These are phyloP conservation scores for Enchytraeus crypticus DNA, from an alignment of 2,888 invertebrate species.

Conservation along the genomic window DNA sequence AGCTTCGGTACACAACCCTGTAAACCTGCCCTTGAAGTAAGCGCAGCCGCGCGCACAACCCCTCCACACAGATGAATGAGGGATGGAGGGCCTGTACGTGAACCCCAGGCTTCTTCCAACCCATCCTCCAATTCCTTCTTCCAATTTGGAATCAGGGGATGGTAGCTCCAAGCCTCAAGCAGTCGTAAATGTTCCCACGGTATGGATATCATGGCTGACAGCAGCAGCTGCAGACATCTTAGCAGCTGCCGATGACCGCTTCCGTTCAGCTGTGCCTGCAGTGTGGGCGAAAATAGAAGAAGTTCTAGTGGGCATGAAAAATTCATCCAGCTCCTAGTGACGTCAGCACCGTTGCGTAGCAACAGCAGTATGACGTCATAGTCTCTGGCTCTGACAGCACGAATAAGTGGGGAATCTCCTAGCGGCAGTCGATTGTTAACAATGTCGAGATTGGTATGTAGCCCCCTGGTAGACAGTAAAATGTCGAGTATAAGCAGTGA, in stretches of 20 bases:
- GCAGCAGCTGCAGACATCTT: neutral
- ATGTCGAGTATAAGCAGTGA: constrained; percentile 3
- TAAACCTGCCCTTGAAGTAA: no score
- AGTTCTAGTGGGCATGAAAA: neutral
- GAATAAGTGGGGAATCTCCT: constrained; percentile 6
- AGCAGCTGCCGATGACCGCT: no score
- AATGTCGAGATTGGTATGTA: neutral
- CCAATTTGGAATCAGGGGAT: constrained; percentile 4
- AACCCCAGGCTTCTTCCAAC: neutral
- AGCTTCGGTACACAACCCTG: no score
- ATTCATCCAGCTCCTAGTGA: neutral
- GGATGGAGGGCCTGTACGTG: neutral
- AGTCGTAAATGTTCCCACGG: neutral
- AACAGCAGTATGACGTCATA: constrained; percentile 2
- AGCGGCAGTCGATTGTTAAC: neutral
- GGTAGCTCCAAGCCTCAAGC: neutral
- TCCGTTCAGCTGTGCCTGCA: no score
- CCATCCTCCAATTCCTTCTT: neutral
- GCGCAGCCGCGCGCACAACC: no score
- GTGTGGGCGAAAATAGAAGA: constrained; percentile 4
- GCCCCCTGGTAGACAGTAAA: neutral
- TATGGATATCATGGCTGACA: neutral
- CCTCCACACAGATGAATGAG: constrained; percentile 4
- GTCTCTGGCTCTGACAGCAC: constrained; percentile 5
- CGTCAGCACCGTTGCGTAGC: constrained; percentile 4